Evolutionary conservation across 2,888 invertebrate species (phyloP), one percentile per base, ranked within the genome.

Genomic region (Amiota minor): DNA sequence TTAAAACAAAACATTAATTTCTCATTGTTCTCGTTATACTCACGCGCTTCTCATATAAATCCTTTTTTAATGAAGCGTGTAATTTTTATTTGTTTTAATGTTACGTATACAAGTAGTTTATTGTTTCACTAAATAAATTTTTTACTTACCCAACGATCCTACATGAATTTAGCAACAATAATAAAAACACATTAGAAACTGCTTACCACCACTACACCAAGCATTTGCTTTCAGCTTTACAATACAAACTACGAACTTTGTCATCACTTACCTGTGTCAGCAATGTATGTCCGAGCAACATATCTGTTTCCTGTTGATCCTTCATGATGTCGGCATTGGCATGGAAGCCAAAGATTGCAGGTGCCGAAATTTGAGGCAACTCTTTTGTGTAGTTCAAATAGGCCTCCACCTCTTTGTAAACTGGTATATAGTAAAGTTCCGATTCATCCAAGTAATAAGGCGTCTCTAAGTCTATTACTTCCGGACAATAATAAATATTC

Each of bases 271-370:
- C 96, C 93, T 96, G 96, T 14, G 96, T 96, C 9, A 95, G 89
- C 72, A 96, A 89, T 14, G 94, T 93, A 16, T 94, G 96, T 73
- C 91, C 89, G 73, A 97, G 93, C 72, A 98, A 87, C 75, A 94
- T 92, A 80, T 93, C 92, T 0, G 96, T 95, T 88, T 98, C 97
- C 81, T 95, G 93, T 89, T 96, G 95, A 89, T 98, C 97, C 88
- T 97, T 96, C 84, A 96, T 94, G 83, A 98, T 96, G 85, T 97
- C 97, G 0, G 97, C 97, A 90, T 98, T 98, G 74, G 95, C 93
- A 89, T 98, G 94, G 92, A 98, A 95, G 12, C 98, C 98, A 90
- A 97, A 98, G 56, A 98, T 95, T 75, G 93, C 93, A 0, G 98
- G 97, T 72, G 93, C 92, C 16, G 97, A 94, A 45, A 93, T 93